Percentiles rank a stretch among this genome's conserved stretches.
phyloP scores from a whole-genome alignment of 2,888 invertebrate species.

The Gnatocerus cornutus region DNA sequence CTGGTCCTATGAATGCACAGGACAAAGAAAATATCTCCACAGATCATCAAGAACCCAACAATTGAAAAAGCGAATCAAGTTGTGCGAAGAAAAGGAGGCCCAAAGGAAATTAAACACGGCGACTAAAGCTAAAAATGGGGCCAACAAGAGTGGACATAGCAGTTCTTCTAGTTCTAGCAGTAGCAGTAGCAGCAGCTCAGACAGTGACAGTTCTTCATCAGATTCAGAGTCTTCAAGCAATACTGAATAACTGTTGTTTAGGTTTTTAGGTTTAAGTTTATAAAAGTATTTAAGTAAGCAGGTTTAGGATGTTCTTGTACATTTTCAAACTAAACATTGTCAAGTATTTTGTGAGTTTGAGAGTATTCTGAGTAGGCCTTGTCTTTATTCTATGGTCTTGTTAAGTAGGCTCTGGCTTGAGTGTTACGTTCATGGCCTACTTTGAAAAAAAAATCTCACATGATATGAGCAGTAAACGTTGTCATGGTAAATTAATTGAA shows the following conservation, averaged over 20 bases:
- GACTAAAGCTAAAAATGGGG: conserved; percentile 41
- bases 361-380: no score
- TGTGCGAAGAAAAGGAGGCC: conserved; percentile 67
- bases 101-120: conserved; percentile 14
- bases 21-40: conserved; percentile 90
- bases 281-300: no score
- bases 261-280: no score
- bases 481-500: no score
- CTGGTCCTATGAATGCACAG: conserved; percentile 95
- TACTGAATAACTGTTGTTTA: neutral
- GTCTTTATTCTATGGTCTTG: no score
- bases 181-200: conserved; percentile 51
- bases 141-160: conserved; percentile 48
- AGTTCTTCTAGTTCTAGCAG: conserved; percentile 37
- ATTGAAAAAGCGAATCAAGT: conserved; percentile 80
- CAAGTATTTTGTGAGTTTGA: no score
- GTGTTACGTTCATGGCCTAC: no score
- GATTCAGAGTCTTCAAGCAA: conserved; percentile 30
- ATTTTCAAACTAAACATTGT: no score
- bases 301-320: no score
- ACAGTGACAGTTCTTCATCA: conserved; percentile 41
- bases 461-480: no score
- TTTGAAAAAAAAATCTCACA: no score
- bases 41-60: conserved; percentile 88
- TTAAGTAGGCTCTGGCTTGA: no score